These are phyloP conservation scores for Mythimna ferrago DNA, from an alignment of 2,888 invertebrate species.

Conservation along the genomic window DNA sequence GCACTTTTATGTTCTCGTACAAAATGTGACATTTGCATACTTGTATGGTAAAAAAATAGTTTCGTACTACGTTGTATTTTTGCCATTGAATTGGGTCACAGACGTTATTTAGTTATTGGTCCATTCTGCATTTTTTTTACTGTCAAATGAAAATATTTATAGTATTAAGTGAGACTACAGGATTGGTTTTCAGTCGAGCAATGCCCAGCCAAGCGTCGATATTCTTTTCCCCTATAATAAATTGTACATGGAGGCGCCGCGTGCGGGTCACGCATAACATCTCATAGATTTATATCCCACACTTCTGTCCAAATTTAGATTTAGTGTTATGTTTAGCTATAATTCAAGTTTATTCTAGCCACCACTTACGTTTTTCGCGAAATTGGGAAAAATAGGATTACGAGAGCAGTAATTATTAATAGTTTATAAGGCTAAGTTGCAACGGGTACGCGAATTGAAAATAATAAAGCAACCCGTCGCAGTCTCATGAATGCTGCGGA, in stretches of 20 bases:
- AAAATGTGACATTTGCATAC: constrained; percentile 20
- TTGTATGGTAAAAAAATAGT: constrained; percentile 31
- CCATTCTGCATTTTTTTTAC: constrained; percentile 62
- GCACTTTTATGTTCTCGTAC: constrained; percentile 10
- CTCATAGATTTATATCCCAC: constrained; percentile 88
- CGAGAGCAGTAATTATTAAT: constrained; percentile 62
- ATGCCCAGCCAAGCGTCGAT: constrained; percentile 74
- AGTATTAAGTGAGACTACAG: constrained; percentile 70
- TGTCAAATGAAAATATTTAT: constrained; percentile 66
- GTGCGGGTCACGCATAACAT: constrained; percentile 89
- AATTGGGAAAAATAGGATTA: constrained; percentile 70
- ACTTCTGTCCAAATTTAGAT: constrained; percentile 90
- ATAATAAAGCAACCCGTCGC: constrained; percentile 30
- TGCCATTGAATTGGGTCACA: constrained; percentile 56
- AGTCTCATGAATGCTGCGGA: constrained; percentile 48
- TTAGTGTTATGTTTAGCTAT: constrained; percentile 87
- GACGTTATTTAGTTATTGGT: constrained; percentile 47
- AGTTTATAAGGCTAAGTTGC: constrained; percentile 47
- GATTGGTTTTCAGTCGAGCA: constrained; percentile 73
- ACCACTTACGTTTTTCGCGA: constrained; percentile 68
- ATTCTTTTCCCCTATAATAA: constrained; percentile 83
- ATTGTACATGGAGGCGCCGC: constrained; percentile 86
- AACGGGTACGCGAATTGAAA: constrained; percentile 45
- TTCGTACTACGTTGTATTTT: constrained; percentile 36
- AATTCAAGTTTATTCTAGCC: constrained; percentile 82